Evolutionary conservation across 1,140 invertebrate genomes (phyloP).

Genomic region (Magallana angulata): DNA sequence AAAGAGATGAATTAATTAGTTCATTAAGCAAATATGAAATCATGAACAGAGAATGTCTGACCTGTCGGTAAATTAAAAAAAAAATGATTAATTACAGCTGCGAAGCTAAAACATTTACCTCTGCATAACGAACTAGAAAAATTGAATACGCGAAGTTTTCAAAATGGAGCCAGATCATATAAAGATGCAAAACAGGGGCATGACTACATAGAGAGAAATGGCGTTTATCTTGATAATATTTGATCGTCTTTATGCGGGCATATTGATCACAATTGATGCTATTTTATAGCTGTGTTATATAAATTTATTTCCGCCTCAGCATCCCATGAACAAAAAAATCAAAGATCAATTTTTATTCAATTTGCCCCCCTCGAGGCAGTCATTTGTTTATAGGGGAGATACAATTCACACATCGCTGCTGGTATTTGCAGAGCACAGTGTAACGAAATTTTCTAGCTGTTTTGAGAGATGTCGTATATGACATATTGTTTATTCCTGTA

Average conservation of each 20-base stretch:
- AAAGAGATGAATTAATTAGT: too few species aligned
- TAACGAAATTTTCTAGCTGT: neutral
- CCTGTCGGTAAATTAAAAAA: neutral
- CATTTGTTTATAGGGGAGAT: slow-evolving; percentile 11
- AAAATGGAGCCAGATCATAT: neutral
- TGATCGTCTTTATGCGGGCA: slow-evolving; percentile 23
- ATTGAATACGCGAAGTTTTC: neutral
- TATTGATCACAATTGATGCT: slow-evolving; percentile 24
- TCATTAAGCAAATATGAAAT: too few species aligned
- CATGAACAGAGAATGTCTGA: neutral
- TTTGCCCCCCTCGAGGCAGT: slow-evolving; percentile 18
- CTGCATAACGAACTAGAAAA: neutral
- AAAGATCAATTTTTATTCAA: slow-evolving; percentile 38
- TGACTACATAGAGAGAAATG: neutral
- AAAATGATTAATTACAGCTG: neutral
- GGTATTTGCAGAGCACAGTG: slow-evolving; percentile 5
- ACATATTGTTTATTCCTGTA: too few species aligned
- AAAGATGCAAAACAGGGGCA: neutral
- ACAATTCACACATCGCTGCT: neutral
- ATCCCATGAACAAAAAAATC: slow-evolving; percentile 21
- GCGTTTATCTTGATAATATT: slow-evolving; percentile 3
- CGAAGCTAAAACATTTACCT: neutral
- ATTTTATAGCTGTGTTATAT: slow-evolving; percentile 30
- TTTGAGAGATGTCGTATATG: neutral
- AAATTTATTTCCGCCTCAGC: slow-evolving; percentile 21